Percentiles rank a stretch among this genome's conserved stretches.
Conservation (phyloP, 37 sponge, comb jelly and placozoan species). For the Chondrosia reniformis region DNA sequence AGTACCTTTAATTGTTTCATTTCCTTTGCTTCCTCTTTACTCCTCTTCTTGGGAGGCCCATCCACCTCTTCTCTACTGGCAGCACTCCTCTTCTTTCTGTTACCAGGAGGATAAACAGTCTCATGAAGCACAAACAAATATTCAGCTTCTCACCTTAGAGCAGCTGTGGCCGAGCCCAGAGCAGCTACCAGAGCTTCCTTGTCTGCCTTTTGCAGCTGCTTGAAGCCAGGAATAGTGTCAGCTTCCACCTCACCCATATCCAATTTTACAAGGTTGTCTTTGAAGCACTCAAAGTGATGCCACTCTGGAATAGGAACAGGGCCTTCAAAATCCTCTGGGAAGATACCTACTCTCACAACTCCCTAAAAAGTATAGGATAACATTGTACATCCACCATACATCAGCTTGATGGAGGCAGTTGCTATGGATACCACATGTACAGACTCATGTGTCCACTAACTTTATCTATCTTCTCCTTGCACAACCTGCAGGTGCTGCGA, state of each 20-base stretch:
- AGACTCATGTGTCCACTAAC: slow-evolving; percentile 17
- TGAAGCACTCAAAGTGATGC: slow-evolving; percentile 84
- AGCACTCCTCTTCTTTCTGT: slow-evolving; percentile 46
- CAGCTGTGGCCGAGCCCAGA: slow-evolving; percentile 21
- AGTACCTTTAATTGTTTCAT: slow-evolving; percentile 70
- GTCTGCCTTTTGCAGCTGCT: slow-evolving; percentile 66
- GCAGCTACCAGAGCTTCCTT: slow-evolving; percentile 36
- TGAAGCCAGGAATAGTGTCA: slow-evolving; percentile 62
- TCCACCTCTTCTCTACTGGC: neutral
- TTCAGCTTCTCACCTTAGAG: neutral
- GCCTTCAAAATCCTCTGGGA: neutral
- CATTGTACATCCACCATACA: neutral
- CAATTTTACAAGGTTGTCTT: slow-evolving; percentile 29
- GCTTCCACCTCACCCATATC: slow-evolving; percentile 40
- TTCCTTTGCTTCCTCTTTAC: slow-evolving; percentile 57
- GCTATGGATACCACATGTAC: neutral
- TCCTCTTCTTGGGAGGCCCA: slow-evolving; percentile 56
- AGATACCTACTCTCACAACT: slow-evolving; percentile 49
- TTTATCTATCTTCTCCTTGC: slow-evolving; percentile 73
- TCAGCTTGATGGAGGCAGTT: neutral
- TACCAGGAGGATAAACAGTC: neutral
- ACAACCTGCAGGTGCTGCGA: slow-evolving; percentile 68
- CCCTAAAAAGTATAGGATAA: slow-evolving; percentile 24
- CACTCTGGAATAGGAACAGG: slow-evolving; percentile 65
- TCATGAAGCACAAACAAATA: neutral